phyloP scores from a whole-genome alignment of 1,140 invertebrate genomes.

The Centruroides sculpturatus region DNA sequence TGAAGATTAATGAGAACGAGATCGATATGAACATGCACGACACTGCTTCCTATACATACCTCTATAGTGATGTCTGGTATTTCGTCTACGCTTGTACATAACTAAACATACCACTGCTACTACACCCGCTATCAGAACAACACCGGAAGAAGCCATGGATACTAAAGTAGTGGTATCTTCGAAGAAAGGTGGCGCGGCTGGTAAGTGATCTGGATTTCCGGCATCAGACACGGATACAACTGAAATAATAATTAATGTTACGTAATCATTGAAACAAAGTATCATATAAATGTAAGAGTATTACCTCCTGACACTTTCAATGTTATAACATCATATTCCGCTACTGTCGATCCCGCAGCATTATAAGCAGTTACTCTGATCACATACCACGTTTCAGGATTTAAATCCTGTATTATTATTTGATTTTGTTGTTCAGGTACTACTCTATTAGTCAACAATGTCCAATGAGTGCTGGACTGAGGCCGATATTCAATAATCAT shows the following conservation, averaged over 20 bases:
- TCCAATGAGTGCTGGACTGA: constrained; percentile 14
- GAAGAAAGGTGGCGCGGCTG: constrained; percentile 13
- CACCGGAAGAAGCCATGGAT: constrained; percentile 18
- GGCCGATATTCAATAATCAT: constrained; percentile 59
- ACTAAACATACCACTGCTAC: constrained; percentile 20
- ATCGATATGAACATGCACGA: too few relatives aligned
- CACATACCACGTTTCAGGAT: constrained; percentile 31
- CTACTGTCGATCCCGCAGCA: constrained; percentile 29
- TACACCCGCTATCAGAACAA: constrained; percentile 19
- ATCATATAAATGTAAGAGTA: neutral
- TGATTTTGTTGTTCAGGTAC: constrained; percentile 21
- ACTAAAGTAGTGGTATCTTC: constrained; percentile 21
- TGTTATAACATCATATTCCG: constrained; percentile 18
- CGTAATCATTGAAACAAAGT: too few relatives aligned
- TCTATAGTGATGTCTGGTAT: constrained; percentile 15
- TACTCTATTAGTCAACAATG: constrained; percentile 4
- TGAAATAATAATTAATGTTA: neutral
- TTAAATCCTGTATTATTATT: constrained; percentile 26
- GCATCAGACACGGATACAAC: neutral
- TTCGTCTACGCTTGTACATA: constrained; percentile 15
- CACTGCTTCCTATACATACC: neutral
- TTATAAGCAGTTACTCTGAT: constrained; percentile 31
- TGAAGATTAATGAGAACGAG: neutral
- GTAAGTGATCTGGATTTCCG: neutral
- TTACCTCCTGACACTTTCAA: constrained; percentile 5